A percentile compares a stretch with the other conserved stretches of the same genome.
These are phyloP conservation scores for Lycaena phlaeas DNA, from an alignment of 2,888 invertebrate genomes.

Conservation along the genomic window DNA sequence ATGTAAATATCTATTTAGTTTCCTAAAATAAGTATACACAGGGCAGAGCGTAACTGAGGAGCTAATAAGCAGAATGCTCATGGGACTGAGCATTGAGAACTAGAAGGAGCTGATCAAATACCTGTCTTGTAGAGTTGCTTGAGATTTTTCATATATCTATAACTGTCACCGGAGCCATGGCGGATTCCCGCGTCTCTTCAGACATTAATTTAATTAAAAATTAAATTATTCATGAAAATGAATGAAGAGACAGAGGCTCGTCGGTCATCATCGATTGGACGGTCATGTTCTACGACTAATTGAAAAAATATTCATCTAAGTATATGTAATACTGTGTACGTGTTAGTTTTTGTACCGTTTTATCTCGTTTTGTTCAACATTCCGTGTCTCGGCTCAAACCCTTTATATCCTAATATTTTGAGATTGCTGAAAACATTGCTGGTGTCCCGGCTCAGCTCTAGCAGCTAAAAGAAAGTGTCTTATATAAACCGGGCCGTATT, in stretches of 20 bases:
- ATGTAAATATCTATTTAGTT: neutral
- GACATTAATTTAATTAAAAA: constrained; percentile 50
- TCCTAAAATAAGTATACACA: neutral
- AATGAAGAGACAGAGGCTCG: constrained; percentile 30
- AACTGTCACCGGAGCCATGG: neutral
- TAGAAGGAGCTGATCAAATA: too few relatives aligned
- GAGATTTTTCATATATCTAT: too few relatives aligned
- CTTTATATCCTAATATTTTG: constrained; percentile 46
- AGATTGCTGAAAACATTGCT: constrained; percentile 56
- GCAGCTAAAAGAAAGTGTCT: constrained; percentile 12
- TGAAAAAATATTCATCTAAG: constrained; percentile 45
- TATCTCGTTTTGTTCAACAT: neutral
- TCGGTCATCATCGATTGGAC: constrained; percentile 23
- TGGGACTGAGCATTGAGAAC: too few relatives aligned
- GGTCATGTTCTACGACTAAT: constrained; percentile 17
- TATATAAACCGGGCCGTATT: constrained; percentile 12
- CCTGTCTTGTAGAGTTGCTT: too few relatives aligned
- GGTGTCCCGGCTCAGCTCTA: constrained; percentile 43
- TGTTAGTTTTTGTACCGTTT: neutral
- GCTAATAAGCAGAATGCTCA: too few relatives aligned
- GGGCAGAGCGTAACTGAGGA: neutral
- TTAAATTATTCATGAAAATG: constrained; percentile 55
- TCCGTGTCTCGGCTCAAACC: constrained; percentile 35
- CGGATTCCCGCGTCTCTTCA: constrained; percentile 25
- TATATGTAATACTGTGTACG: neutral